A percentile compares a stretch with the other conserved stretches of the same genome.
Conservation (phyloP, 2,888 invertebrate genomes). For the Patella ulyssiponensis region DNA sequence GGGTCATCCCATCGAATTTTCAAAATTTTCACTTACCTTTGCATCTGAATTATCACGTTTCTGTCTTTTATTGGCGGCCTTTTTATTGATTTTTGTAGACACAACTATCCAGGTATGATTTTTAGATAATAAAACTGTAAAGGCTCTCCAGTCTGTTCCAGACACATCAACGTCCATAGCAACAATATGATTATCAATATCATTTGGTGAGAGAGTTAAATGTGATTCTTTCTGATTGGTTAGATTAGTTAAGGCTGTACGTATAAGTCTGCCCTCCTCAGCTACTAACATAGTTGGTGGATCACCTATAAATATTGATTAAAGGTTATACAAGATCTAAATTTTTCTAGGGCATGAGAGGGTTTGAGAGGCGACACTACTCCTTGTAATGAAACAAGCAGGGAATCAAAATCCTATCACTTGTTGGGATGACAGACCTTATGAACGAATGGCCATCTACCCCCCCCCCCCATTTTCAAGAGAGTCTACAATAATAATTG, state of each 20-base stretch:
- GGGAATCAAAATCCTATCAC: no score
- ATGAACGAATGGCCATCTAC: no score
- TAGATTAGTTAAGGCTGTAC: constrained; percentile 6
- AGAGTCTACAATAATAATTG: no score
- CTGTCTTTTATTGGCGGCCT: not conserved
- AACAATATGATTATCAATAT: constrained; percentile 11
- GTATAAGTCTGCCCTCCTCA: constrained; percentile 42
- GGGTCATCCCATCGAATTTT: no score
- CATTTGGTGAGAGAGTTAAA: not conserved
- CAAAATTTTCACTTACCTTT: no score
- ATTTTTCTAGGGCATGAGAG: no score
- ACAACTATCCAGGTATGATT: constrained; percentile 5
- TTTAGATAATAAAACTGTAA: constrained; percentile 5
- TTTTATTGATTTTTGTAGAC: not conserved
- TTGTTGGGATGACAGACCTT: no score
- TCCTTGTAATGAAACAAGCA: no score
- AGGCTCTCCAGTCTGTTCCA: constrained; percentile 18
- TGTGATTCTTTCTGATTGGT: not conserved
- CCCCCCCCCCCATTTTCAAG: no score
- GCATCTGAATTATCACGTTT: not conserved
- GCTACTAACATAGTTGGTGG: constrained; percentile 43
- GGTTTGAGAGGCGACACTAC: no score
- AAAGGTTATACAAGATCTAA: no score
- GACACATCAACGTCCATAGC: constrained; percentile 40
- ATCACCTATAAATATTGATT: constrained; percentile 18